Evolutionary conservation across 2,888 invertebrate genomes (phyloP).

Genomic region (Cephus runcator): DNA sequence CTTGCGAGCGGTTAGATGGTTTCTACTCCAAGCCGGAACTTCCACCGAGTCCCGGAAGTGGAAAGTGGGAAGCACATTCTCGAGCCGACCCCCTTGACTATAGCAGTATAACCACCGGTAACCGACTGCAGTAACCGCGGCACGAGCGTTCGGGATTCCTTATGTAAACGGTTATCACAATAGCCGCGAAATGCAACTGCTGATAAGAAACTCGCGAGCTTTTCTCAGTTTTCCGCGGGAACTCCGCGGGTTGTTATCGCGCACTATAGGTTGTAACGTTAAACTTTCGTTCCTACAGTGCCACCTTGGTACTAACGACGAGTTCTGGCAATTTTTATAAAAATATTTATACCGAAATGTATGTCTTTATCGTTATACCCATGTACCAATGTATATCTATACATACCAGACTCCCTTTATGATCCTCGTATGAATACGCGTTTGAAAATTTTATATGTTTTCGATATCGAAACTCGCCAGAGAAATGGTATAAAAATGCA

Average conservation of each 20-base stretch:
- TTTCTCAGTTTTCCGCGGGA: conserved; percentile 39
- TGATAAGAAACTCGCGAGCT: conserved; percentile 46
- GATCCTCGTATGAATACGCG: neutral
- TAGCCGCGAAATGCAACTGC: conserved; percentile 46
- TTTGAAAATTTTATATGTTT: neutral
- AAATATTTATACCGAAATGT: neutral
- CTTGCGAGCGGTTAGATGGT: neutral
- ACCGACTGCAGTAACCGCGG: conserved; percentile 41
- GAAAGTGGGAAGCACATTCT: neutral
- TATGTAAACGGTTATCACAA: conserved; percentile 57
- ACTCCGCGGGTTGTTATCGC: conserved; percentile 41
- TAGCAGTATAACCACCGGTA: neutral
- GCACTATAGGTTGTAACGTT: conserved; percentile 20
- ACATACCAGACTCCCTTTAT: neutral
- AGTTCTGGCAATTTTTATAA: neutral
- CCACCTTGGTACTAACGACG: neutral
- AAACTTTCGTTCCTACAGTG: neutral
- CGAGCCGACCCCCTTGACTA: neutral
- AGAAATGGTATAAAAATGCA: too few species aligned
- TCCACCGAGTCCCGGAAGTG: neutral
- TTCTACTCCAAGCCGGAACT: neutral
- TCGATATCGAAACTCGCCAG: neutral
- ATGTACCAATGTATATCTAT: neutral
- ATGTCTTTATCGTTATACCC: neutral
- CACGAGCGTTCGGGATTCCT: conserved; percentile 47